Evolutionary conservation across 92 coral and sea anemone genomes (phyloP), one percentile per base, ranked within the genome.

Genomic region (Anthopleura xanthogrammica): DNA sequence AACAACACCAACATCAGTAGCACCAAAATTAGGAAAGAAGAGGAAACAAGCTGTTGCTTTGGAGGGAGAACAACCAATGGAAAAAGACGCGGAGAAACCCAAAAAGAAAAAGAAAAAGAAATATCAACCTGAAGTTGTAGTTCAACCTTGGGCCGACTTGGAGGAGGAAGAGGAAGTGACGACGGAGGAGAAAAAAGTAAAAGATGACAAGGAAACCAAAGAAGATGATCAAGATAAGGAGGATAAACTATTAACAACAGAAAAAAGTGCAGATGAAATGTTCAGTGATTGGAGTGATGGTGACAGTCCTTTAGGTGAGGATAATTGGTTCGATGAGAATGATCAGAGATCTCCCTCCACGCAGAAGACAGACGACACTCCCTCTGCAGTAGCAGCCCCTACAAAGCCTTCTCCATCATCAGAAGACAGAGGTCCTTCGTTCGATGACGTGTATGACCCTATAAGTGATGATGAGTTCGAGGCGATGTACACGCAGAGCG

Each of bases 251-350:
- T 60, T 55, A 24, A 79, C 79, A 52, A 87, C 80, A 7, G 90
- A 72, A 52, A 90, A 88, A 82, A 75, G 80, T 19, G 80, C 79
- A 48, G 94, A 90, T 16, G 95, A 79, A 52, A 92, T 94, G 81
- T 97, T 97, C 71, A 97, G 99, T 60, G 99, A 97, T 70, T 97
- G 98, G 99, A 97, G 99, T 70, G 99, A 93, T 74, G 97, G 90
- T 75, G 97, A 94, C 46, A 94, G 98, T 77, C 95, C 98, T 8
- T 91, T 91, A 17, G 99, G 94, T 56, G 98, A 88, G 39, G 89
- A 83, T 62, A 86, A 84, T 6, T 94, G 94, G 96, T 86, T 86
- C 54, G 98, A 96, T 75, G 85, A 82, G 2, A 88, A 89, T 82
- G 90, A 87, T 66, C 80, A 87, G 54, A 90, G 84, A 48, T 75